Evolutionary conservation across 2,797 vertebrate species (phyloP), one percentile per base, ranked within the genome.

Genomic region (Gadopsis marmoratus): DNA sequence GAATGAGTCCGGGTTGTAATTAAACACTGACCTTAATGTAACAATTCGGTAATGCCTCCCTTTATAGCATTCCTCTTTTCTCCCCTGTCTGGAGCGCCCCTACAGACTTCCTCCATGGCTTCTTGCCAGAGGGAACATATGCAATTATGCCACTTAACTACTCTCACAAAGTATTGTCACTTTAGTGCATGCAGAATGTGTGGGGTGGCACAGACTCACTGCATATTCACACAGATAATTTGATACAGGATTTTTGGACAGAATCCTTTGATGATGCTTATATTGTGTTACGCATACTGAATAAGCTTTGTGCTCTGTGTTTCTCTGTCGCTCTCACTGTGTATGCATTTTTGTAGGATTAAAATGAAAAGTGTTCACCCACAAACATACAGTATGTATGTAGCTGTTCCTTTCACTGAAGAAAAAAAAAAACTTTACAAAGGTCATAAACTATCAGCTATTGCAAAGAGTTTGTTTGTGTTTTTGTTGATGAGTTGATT

Each of bases 1-100:
- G 39, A 80, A 56, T 41, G 26, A 75, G 63, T 10, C 62, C 51
- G 55, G 50, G n/a, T 69, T 76, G 50, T 76, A 74, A 82, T 84
- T 84, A 82, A 75, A 76, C 60, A 61, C 8, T 71, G 74, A 84
- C 75, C 60, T 81, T 55, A 78, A 64, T 83, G 71, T 71, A 67
- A 67, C 76, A 39, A 66, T 54, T 79, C 63, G 56, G 50, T 66
- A 69, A 76, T 41, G 55, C 51, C 53, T 56, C 47, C 35, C 67
- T 78, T 55, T 4, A 9, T 35, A 59, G 35, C 60, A 68, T 71
- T 50, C 31, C 16, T 63, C 4, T 45, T 64, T 65, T 45, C 41
- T 47, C 12, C 19, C n/a, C 54, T n/a, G 7, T 69, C 76, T 73
- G 59, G 61, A 19, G 47, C 37, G 29, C 16, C 16, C 33, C 8